These are phyloP conservation scores for Boloria euphrosyne DNA, from an alignment of 2,888 invertebrate genomes.

Conservation along the genomic window DNA sequence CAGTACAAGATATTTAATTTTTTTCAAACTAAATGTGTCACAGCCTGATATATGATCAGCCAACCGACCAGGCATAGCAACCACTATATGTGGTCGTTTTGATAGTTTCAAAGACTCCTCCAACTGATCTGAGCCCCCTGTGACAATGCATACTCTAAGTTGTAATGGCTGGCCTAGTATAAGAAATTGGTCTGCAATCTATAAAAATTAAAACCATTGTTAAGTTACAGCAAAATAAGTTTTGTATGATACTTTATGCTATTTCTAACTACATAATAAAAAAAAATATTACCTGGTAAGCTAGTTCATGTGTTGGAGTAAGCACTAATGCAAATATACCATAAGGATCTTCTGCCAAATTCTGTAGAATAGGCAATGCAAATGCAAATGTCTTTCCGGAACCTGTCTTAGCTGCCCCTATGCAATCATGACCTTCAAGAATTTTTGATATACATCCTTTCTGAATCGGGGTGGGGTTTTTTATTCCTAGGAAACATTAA, in stretches of 20 bases:
- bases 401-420: conserved; percentile 98
- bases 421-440: conserved; percentile 91
- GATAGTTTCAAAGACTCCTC: conserved; percentile 92
- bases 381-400: conserved; percentile 99
- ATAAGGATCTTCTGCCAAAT: conserved; percentile 95
- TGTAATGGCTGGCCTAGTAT: conserved; percentile 95
- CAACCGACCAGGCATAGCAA: conserved; percentile 97
- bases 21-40: conserved; percentile 89
- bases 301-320: conserved; percentile 96
- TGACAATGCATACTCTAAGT: conserved; percentile 91
- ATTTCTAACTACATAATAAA: too few relatives aligned
- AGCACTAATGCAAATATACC: conserved; percentile 97
- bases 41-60: conserved; percentile 96
- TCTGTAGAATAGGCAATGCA: conserved; percentile 95
- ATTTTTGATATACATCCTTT: conserved; percentile 90
- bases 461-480: conserved; percentile 91
- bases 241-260: not conserved
- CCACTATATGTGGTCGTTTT: conserved; percentile 94
- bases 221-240: not conserved
- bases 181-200: conserved; percentile 97
- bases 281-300: conserved; percentile 86
- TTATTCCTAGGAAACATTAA: conserved; percentile 83
- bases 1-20: conserved; percentile 92
- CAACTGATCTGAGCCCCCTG: conserved; percentile 98
- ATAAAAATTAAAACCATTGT: conserved; percentile 40